Percentiles rank a stretch among this genome's conserved stretches.
Evolutionary conservation across 2,113 vertebrate genomes (phyloP).

Genomic region (Alces alces): DNA sequence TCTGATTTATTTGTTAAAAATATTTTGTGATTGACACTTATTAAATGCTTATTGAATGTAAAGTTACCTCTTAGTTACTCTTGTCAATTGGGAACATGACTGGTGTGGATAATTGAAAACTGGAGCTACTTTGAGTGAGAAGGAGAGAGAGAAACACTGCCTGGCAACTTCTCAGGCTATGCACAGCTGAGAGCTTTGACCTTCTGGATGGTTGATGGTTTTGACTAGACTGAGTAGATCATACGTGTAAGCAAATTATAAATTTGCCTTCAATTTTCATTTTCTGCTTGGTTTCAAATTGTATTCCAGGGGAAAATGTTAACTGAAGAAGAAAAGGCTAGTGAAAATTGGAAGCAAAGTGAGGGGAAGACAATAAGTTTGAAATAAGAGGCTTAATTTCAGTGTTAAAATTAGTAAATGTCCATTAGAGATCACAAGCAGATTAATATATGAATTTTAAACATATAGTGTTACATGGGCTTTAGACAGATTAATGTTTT

Average conservation of each 20-base stretch:
- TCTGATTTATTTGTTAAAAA: constrained; percentile 2
- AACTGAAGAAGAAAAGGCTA: constrained; percentile 15
- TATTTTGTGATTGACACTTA: constrained; percentile 33
- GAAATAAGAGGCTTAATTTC: neutral
- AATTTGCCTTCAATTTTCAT: constrained; percentile 40
- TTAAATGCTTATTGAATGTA: constrained; percentile 14
- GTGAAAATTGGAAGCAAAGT: neutral
- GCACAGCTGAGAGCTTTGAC: neutral
- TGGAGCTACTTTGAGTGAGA: neutral
- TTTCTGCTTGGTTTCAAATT: constrained; percentile 38
- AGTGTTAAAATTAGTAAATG: neutral
- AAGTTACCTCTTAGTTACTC: constrained; percentile 9
- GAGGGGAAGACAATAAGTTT: neutral
- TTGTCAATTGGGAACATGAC: neutral
- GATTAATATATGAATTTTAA: neutral
- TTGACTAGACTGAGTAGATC: constrained; percentile 18
- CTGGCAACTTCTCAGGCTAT: neutral
- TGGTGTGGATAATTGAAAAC: constrained; percentile 24
- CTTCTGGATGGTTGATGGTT: neutral
- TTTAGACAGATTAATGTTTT: neutral
- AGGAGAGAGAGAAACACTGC: neutral
- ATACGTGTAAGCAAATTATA: neutral
- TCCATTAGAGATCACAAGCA: neutral
- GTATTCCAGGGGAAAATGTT: neutral
- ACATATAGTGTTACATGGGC: neutral